Conservation (phyloP, 2,797 vertebrate species). For the Smutsia gigantea region DNA sequence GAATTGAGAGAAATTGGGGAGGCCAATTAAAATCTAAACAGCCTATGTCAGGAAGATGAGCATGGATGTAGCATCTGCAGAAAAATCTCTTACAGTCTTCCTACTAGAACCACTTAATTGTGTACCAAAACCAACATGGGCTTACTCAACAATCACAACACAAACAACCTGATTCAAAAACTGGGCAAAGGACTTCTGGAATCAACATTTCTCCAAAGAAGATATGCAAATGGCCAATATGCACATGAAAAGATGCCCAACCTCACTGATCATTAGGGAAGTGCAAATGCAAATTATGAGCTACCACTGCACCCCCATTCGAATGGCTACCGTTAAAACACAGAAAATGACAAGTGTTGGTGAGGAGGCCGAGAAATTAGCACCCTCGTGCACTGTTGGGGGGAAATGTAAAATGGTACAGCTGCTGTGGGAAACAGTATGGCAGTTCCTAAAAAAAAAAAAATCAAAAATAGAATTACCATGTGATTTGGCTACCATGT, state of each 20-base stretch:
- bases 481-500: background rate
- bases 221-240: background rate
- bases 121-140: background rate
- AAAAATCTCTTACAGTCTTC: background rate
- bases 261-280: background rate
- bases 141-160: background rate
- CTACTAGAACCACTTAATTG: background rate
- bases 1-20: background rate
- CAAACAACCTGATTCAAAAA: background rate
- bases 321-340: background rate
- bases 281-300: background rate
- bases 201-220: background rate
- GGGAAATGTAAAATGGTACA: background rate
- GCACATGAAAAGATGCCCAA: background rate
- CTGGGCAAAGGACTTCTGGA: background rate
- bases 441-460: background rate
- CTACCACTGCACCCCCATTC: background rate
- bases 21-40: background rate
- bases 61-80: fast-evolving
- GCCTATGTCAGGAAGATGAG: background rate
- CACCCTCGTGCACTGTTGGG: background rate
- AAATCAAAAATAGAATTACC: background rate
- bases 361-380: background rate
- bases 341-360: background rate
- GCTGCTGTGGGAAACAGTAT: background rate